Base-by-base conservation (phyloP, 2,113 vertebrate species). In the Hymenochirus boettgeri region DNA sequence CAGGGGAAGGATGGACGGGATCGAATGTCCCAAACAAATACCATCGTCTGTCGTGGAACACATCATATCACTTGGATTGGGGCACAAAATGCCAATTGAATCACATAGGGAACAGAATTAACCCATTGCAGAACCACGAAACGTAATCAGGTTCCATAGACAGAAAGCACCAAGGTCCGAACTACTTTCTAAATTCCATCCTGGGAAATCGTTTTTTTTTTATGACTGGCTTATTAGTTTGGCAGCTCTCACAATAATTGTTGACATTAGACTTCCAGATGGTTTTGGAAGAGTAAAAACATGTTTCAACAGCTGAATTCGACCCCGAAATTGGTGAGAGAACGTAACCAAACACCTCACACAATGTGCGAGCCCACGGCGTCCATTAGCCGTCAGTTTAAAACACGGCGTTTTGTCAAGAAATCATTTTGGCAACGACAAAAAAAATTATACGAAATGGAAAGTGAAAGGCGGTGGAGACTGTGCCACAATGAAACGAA, bases 21-120 rank as follows among this genome's bases (percentile, higher is more conserved):
- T 55, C 31, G 61, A 18, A 55, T 64, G 26, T 55, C 61, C 25
- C 21, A 64, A n/a, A 42, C 27, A 57, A 46, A 64, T 29, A 37
- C 9, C 21, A 3, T 10, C 26, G 60, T 63, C 61, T 54, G 61
- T 63, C 51, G 45, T 22, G 15, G 13, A 39, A 10, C 31, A 10
- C 12, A 29, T 23, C 8, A 33, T 39, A 46, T 60, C 1, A 2
- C 19, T 18, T n/a, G 10, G 19, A 46, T 29, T 27, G 5, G 18
- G 6, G 39, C 22, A 2, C 2, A 45, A 27, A 24, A 39, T 9
- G 21, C 22, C 3, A 2, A 1, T 7, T 21, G 19, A 1, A 11
- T 27, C 15, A 5, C 5, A 15, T 5, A 24, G 37, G 37, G 13
- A 13, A 13, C 9, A 23, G 50, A 9, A 25, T 24, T 24, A 23